phyloP scores from a whole-genome alignment of 2,888 invertebrate genomes.

The Blastobasis lacticolella region DNA sequence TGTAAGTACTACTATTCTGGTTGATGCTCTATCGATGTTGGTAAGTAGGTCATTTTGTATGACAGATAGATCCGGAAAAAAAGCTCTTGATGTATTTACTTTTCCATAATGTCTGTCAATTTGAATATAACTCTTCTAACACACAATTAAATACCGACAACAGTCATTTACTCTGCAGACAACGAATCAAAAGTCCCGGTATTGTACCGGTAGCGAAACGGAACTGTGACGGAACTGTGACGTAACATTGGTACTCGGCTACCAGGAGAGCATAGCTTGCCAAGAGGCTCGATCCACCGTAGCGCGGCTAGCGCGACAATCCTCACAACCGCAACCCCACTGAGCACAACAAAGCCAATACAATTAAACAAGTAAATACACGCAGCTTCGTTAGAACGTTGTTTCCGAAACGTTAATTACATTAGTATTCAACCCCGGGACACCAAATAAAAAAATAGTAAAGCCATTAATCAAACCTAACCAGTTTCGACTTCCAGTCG shows the following conservation, averaged over 20 bases:
- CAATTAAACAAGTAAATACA: conserved; percentile 6
- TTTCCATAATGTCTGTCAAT: no score
- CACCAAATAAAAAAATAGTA: conserved; percentile 11
- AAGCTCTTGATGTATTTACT: no score
- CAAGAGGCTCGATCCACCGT: neutral
- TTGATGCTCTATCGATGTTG: no score
- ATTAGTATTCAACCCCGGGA: conserved; percentile 16
- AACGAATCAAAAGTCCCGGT: no score
- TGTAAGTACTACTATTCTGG: no score
- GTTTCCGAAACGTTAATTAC: conserved; percentile 14
- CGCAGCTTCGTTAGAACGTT: conserved; percentile 12
- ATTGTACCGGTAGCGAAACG: conserved; percentile 2
- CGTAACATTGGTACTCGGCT: conserved; percentile 9
- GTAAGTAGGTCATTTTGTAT: conserved; percentile 7
- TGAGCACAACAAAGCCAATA: neutral
- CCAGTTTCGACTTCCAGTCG: conserved; percentile 11
- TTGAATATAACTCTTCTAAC: no score
- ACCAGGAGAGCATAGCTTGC: conserved; percentile 10
- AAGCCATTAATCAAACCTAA: conserved; percentile 18
- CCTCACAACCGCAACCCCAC: neutral
- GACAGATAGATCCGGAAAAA: neutral
- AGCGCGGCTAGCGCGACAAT: neutral
- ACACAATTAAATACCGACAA: no score
- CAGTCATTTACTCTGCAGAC: no score
- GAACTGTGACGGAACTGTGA: conserved; percentile 7